Percentiles rank a stretch among this genome's conserved stretches.
Evolutionary conservation across 2,888 invertebrate species (phyloP).

Genomic region (Bellardia pandia): DNA sequence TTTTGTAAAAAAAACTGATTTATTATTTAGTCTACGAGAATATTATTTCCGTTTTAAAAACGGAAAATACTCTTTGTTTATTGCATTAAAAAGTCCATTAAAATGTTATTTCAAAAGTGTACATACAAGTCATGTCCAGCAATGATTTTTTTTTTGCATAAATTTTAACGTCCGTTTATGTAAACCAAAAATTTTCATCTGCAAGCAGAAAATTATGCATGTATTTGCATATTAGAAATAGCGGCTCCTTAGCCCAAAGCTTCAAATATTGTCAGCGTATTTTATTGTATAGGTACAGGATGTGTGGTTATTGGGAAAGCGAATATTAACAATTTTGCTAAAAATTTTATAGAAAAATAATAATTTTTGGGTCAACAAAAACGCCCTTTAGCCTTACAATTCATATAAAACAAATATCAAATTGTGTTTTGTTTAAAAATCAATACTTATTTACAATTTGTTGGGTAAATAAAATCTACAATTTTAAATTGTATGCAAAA

Average conservation of each 20-base stretch:
- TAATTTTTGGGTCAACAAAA: background rate
- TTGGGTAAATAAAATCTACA: background rate
- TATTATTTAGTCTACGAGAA: too few species aligned
- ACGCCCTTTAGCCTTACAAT: background rate
- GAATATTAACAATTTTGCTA: slow-evolving; percentile 36
- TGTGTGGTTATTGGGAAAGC: slow-evolving; percentile 9
- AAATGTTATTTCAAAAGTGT: too few species aligned
- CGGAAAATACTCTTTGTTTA: too few species aligned
- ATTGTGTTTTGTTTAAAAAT: slow-evolving; percentile 19
- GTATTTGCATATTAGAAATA: slow-evolving; percentile 41
- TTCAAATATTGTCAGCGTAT: background rate
- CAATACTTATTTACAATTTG: slow-evolving; percentile 7
- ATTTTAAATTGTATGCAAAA: background rate
- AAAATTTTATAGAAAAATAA: background rate
- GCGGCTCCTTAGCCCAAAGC: slow-evolving; percentile 14
- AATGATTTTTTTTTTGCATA: too few species aligned
- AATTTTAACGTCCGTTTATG: slow-evolving; percentile 3
- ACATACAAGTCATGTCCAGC: too few species aligned
- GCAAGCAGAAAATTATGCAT: background rate
- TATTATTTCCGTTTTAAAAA: too few species aligned
- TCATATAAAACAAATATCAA: slow-evolving; percentile 9
- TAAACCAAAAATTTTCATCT: background rate
- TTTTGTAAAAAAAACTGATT: too few species aligned
- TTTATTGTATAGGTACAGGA: background rate
- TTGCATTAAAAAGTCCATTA: too few species aligned